Conservation (phyloP, 2,888 invertebrate species). For the Rhagium mordax region DNA sequence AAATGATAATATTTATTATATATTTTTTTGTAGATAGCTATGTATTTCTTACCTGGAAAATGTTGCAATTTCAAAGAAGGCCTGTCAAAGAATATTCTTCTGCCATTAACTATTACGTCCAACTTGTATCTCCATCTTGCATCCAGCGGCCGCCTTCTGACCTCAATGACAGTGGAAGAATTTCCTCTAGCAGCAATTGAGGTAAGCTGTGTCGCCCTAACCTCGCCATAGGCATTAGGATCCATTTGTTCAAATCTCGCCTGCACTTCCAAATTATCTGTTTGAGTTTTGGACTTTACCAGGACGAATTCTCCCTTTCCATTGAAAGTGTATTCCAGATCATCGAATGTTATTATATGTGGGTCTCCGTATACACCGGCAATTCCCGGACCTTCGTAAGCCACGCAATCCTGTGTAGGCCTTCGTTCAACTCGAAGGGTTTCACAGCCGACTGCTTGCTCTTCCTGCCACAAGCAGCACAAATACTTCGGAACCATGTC, state of each 20-base stretch:
- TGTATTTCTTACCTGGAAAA: slow-evolving; percentile 90
- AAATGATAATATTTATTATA: slow-evolving; percentile 44
- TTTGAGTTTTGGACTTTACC: slow-evolving; percentile 82
- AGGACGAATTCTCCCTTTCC: slow-evolving; percentile 95
- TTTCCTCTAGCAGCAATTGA: slow-evolving; percentile 91
- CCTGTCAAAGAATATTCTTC: slow-evolving; percentile 90
- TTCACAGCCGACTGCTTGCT: slow-evolving; percentile 94
- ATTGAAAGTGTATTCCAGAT: slow-evolving; percentile 92
- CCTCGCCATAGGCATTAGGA: slow-evolving; percentile 81
- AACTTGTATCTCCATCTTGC: slow-evolving; percentile 93
- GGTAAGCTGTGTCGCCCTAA: slow-evolving; percentile 86
- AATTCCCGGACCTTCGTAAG: slow-evolving; percentile 93
- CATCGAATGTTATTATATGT: slow-evolving; percentile 94
- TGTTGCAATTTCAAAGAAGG: slow-evolving; percentile 91
- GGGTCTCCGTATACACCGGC: slow-evolving; percentile 94
- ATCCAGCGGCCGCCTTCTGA: slow-evolving; percentile 85
- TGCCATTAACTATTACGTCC: slow-evolving; percentile 91
- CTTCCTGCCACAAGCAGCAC: slow-evolving; percentile 95
- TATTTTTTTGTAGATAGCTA: no score
- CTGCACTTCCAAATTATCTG: slow-evolving; percentile 86
- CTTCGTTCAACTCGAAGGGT: slow-evolving; percentile 94
- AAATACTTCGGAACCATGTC: slow-evolving; percentile 95
- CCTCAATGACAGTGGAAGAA: slow-evolving; percentile 85
- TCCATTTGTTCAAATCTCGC: slow-evolving; percentile 89
- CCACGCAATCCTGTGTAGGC: slow-evolving; percentile 95